Evolutionary conservation across 2,888 invertebrate genomes (phyloP).

Genomic region (Fragum fragum): DNA sequence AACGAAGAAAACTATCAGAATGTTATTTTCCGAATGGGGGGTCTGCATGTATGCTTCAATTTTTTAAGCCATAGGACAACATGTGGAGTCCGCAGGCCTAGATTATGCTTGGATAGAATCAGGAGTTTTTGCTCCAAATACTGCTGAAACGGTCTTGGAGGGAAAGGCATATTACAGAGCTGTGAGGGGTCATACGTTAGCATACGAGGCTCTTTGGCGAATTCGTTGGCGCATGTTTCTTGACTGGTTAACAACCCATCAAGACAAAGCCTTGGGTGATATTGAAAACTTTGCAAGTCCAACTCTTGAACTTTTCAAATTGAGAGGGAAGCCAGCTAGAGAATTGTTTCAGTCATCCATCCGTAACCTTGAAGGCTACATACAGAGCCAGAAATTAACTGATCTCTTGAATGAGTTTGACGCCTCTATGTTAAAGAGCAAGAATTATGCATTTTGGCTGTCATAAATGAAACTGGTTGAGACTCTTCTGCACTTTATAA

Average conservation of each 20-base stretch:
- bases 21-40: conserved; percentile 33
- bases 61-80: conserved; percentile 46
- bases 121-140: conserved; percentile 32
- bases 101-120: conserved; percentile 41
- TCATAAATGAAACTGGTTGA: not conserved
- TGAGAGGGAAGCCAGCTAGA: not conserved
- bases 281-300: not conserved
- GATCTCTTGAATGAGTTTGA: conserved; percentile 20
- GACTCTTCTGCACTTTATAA: conserved; percentile 41
- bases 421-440: conserved; percentile 5
- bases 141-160: conserved; percentile 23
- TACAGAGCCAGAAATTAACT: not conserved
- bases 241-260: not conserved
- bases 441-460: conserved; percentile 34
- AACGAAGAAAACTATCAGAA: conserved; percentile 24
- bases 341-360: conserved; percentile 1
- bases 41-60: conserved; percentile 40
- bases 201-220: conserved; percentile 37
- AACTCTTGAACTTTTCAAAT: conserved; percentile 9
- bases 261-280: not conserved
- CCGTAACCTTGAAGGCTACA: not conserved
- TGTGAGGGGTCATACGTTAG: conserved; percentile 24
- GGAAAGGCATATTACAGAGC: conserved; percentile 41
- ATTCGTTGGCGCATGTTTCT: conserved; percentile 27
- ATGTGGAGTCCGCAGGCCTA: conserved; percentile 37